phyloP scores from a whole-genome alignment of 2,797 vertebrate genomes.

The Tapirus indicus region DNA sequence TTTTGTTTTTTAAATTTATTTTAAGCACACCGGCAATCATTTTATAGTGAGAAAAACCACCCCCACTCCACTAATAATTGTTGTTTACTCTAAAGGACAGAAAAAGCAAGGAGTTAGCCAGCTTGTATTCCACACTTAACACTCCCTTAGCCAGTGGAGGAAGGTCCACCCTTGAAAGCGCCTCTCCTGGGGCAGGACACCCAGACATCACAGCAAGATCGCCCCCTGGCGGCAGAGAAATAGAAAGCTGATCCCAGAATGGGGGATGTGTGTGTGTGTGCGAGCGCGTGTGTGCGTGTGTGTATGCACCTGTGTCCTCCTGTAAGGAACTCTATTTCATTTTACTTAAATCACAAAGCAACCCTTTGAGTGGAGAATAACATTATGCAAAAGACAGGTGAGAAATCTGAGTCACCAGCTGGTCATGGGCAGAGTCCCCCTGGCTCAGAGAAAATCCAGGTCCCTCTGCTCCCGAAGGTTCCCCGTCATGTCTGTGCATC shows the following conservation, averaged over 20 bases:
- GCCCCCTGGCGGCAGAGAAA: constrained; percentile 61
- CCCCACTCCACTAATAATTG: neutral
- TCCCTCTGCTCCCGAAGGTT: neutral
- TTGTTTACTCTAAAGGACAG: neutral
- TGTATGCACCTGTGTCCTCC: neutral
- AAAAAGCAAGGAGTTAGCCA: neutral
- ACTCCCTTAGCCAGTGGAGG: neutral
- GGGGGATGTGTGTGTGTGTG: neutral
- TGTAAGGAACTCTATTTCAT: neutral
- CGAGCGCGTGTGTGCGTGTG: accelerated
- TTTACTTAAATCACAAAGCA: neutral
- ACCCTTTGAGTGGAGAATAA: neutral
- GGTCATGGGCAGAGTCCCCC: neutral
- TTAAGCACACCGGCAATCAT: neutral
- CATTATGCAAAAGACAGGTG: neutral
- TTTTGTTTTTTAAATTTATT: neutral
- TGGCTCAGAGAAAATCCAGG: neutral
- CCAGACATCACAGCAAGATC: neutral
- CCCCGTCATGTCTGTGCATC: neutral
- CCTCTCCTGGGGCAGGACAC: accelerated
- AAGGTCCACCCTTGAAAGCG: neutral
- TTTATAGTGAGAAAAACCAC: neutral
- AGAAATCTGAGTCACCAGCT: neutral
- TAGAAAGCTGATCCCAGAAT: neutral
- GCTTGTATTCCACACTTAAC: accelerated